Evolutionary conservation across 1,140 invertebrate genomes (phyloP).

Genomic region (Pachypeltis micranthus): DNA sequence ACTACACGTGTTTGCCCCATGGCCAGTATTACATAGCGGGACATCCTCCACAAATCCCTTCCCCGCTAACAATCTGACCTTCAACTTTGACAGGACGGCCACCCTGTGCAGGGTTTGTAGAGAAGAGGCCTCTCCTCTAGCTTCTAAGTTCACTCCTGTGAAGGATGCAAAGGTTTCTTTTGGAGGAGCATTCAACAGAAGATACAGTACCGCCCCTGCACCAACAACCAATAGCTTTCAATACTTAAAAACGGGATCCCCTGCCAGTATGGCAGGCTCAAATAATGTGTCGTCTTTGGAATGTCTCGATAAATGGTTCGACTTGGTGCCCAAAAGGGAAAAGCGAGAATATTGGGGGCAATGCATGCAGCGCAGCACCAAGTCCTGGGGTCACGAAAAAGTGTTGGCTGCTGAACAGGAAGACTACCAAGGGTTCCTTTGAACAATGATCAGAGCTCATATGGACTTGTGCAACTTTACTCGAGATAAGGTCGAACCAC

Average conservation of each 20-base stretch:
- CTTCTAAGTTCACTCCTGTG: constrained; percentile 98
- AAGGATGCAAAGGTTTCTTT: constrained; percentile 93
- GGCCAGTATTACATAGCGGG: constrained; percentile 16
- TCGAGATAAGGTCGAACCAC: constrained; percentile 81
- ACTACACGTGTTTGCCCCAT: constrained; percentile 18
- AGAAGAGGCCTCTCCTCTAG: constrained; percentile 97
- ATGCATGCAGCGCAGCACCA: constrained; percentile 95
- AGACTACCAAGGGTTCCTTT: constrained; percentile 71
- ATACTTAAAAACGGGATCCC: constrained; percentile 91
- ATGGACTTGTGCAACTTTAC: constrained; percentile 93
- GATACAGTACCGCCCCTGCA: constrained; percentile 93
- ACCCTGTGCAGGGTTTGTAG: constrained; percentile 97
- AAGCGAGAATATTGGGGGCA: constrained; percentile 94
- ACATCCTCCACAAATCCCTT: constrained; percentile 13
- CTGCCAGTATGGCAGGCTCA: constrained; percentile 92
- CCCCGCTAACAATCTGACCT: constrained; percentile 13
- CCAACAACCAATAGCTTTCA: constrained; percentile 94
- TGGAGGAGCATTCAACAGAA: constrained; percentile 90
- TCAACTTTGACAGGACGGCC: constrained; percentile 78
- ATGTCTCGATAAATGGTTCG: constrained; percentile 99
- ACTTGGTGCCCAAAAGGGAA: constrained; percentile 95
- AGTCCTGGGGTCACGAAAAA: constrained; percentile 78
- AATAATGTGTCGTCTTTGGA: constrained; percentile 95
- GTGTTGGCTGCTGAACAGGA: constrained; percentile 80
- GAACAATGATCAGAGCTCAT: constrained; percentile 80